Conservation (phyloP, 2,113 vertebrate genomes). For the Toxostoma redivivum region DNA sequence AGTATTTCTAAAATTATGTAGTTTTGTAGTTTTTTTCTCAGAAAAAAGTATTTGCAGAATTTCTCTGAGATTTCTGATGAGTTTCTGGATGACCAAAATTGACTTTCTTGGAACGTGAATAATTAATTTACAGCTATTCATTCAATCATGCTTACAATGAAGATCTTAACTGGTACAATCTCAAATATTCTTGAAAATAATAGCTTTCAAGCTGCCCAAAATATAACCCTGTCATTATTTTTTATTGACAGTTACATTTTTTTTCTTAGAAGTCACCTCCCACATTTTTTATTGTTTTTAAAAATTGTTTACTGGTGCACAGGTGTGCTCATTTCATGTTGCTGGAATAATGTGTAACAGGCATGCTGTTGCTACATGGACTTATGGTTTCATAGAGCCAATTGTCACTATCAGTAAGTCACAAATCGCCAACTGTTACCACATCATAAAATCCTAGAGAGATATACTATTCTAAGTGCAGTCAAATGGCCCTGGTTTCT, state of each 20-base stretch:
- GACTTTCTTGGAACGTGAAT: not conserved
- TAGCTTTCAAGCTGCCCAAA: not conserved
- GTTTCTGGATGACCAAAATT: not conserved
- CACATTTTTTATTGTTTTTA: not conserved
- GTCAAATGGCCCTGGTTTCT: not conserved
- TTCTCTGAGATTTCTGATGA: not conserved
- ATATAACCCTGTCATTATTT: not conserved
- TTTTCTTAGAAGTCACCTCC: not conserved
- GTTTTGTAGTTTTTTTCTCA: rapidly evolving
- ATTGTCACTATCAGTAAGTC: not conserved
- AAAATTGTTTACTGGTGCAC: not conserved
- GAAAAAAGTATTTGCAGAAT: not conserved
- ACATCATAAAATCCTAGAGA: not conserved
- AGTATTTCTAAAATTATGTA: not conserved
- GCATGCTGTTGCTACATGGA: not conserved
- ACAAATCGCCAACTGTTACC: conserved; percentile 1
- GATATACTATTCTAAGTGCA: not conserved
- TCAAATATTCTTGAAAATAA: not conserved
- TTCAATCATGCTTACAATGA: not conserved
- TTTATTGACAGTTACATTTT: not conserved
- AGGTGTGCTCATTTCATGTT: not conserved
- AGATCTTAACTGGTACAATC: not conserved
- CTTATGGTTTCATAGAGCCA: not conserved
- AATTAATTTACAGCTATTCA: not conserved
- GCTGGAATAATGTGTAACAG: not conserved